These are phyloP conservation scores for Thecocarcelia acutangulata DNA, from an alignment of 2,888 invertebrate genomes.

Conservation along the genomic window DNA sequence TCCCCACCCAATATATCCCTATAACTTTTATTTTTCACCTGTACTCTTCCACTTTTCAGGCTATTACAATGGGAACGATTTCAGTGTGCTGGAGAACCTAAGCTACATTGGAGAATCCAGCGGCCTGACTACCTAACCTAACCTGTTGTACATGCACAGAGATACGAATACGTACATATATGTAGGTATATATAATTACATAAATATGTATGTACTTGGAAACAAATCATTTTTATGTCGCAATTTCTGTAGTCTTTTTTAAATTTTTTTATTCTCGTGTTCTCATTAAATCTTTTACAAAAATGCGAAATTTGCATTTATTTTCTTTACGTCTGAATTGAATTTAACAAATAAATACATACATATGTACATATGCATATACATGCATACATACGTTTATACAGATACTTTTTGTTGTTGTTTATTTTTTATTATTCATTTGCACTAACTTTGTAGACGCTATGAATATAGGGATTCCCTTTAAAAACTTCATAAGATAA, in stretches of 20 bases:
- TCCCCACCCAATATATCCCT: too few species aligned
- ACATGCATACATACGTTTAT: constrained; percentile 21
- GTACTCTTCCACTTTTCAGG: too few species aligned
- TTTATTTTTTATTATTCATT: constrained; percentile 22
- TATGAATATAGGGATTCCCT: constrained; percentile 1
- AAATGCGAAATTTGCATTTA: constrained; percentile 46
- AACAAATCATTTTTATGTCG: constrained; percentile 44
- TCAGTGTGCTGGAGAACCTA: too few species aligned
- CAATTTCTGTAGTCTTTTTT: constrained; percentile 26
- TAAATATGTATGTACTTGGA: background rate
- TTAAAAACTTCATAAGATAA: background rate
- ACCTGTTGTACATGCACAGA: too few species aligned
- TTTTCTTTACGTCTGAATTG: constrained; percentile 5
- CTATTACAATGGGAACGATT: too few species aligned
- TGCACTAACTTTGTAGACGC: constrained; percentile 31
- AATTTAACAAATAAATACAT: constrained; percentile 38
- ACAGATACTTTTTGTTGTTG: constrained; percentile 28
- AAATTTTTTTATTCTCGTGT: constrained; percentile 7
- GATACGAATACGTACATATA: too few species aligned
- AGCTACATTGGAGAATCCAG: too few species aligned
- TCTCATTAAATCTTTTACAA: constrained; percentile 37
- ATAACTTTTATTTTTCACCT: too few species aligned
- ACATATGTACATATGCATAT: too few species aligned
- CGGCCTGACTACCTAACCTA: too few species aligned
- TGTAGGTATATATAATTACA: background rate